These are phyloP conservation scores for Alfaro cultratus DNA, from an alignment of 2,797 vertebrate species.

Conservation along the genomic window DNA sequence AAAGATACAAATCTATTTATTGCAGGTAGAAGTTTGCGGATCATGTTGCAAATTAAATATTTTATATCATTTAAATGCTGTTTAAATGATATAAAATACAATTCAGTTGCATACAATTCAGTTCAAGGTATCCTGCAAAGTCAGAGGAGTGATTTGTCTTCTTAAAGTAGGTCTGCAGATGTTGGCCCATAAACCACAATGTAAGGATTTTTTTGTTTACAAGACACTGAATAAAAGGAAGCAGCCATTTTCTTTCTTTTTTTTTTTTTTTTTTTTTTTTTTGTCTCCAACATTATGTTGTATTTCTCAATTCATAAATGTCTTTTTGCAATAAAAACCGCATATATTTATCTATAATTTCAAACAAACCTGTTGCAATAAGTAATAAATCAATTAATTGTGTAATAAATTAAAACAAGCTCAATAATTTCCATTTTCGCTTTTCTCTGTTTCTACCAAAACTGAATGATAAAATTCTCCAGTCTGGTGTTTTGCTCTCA, in stretches of 20 bases:
- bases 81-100: too few species aligned
- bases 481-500: too few species aligned
- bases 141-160: neutral
- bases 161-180: neutral
- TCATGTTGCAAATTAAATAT: neutral
- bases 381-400: too few species aligned
- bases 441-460: too few species aligned
- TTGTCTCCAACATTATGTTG: neutral
- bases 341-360: neutral
- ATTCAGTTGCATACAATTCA: neutral
- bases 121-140: neutral
- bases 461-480: too few species aligned
- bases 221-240: neutral
- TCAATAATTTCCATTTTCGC: too few species aligned
- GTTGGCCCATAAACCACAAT: neutral
- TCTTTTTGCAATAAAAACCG: neutral
- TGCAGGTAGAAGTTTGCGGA: neutral
- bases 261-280: too few species aligned
- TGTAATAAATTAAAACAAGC: too few species aligned
- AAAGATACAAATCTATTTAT: slow-evolving; percentile 10
- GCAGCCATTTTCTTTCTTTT: neutral
- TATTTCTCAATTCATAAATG: neutral
- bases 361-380: neutral
- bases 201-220: neutral
- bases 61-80: neutral